Conservation (phyloP, 2,113 vertebrate genomes). For the Speoplatyrhinus poulsoni region DNA sequence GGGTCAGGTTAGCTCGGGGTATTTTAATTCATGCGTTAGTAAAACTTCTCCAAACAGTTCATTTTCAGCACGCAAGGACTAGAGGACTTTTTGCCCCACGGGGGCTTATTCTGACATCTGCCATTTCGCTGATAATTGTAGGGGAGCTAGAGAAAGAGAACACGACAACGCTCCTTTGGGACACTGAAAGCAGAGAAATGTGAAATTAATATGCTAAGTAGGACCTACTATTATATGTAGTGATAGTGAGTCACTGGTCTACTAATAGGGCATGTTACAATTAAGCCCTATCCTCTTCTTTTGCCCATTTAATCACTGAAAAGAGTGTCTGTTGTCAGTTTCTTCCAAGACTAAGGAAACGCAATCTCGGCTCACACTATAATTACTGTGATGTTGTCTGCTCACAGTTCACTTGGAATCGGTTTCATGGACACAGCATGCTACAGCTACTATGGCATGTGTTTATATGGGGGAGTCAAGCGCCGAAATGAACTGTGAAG, state of each 20-base stretch:
- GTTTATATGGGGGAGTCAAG: constrained; percentile 5
- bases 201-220: neutral
- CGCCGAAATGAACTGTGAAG: constrained; percentile 11
- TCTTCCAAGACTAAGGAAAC: neutral
- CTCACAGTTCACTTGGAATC: neutral
- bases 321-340: neutral
- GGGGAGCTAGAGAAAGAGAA: neutral
- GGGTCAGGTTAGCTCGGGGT: no score
- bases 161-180: neutral
- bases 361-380: neutral
- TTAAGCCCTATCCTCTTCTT: neutral
- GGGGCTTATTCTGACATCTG: neutral
- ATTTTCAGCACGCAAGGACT: neutral
- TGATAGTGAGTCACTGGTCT: neutral
- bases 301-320: neutral
- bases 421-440: neutral
- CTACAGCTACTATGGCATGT: neutral
- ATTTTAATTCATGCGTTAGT: no score
- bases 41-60: no score
- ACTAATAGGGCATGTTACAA: neutral
- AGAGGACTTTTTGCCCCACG: neutral
- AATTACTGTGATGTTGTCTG: neutral
- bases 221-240: neutral
- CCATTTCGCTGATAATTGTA: neutral
- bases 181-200: neutral